Percentiles rank a stretch among this genome's conserved stretches.
Evolutionary conservation across 2,797 vertebrate genomes (phyloP).

Genomic region (Argyrosomus regius): DNA sequence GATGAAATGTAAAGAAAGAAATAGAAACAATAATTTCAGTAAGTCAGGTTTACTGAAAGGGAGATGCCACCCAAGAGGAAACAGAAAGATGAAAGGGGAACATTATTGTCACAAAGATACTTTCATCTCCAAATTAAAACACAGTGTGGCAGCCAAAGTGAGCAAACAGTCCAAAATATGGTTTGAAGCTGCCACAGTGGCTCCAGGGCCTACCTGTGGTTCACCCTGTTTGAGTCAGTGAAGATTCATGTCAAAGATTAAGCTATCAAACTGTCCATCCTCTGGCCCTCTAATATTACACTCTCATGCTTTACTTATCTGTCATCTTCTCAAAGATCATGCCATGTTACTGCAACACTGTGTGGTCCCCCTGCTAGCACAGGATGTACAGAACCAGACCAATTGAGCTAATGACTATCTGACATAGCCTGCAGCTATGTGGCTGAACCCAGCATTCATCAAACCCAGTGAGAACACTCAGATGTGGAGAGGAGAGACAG

Average conservation of each 20-base stretch:
- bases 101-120: constrained; percentile 24
- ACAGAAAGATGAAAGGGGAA: constrained; percentile 2
- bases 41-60: neutral
- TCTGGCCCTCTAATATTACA: constrained; percentile 68
- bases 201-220: constrained; percentile 64
- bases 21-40: constrained; percentile 15
- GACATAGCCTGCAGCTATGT: constrained; percentile 66
- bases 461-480: constrained; percentile 76
- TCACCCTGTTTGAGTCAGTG: constrained; percentile 51
- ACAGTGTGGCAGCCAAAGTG: constrained; percentile 1
- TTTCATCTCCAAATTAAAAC: constrained; percentile 50
- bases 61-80: constrained; percentile 34
- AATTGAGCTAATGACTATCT: constrained; percentile 74
- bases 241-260: constrained; percentile 67
- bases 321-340: constrained; percentile 67
- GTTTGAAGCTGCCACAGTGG: constrained; percentile 59
- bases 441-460: constrained; percentile 76
- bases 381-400: constrained; percentile 64
- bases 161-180: constrained; percentile 36
- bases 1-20: neutral
- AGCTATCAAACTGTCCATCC: constrained; percentile 79
- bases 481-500: constrained; percentile 75
- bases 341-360: constrained; percentile 66
- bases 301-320: constrained; percentile 60
- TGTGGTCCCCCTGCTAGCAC: constrained; percentile 70